Conservation (phyloP, 2,797 vertebrate species). For the Zonotrichia albicollis region DNA sequence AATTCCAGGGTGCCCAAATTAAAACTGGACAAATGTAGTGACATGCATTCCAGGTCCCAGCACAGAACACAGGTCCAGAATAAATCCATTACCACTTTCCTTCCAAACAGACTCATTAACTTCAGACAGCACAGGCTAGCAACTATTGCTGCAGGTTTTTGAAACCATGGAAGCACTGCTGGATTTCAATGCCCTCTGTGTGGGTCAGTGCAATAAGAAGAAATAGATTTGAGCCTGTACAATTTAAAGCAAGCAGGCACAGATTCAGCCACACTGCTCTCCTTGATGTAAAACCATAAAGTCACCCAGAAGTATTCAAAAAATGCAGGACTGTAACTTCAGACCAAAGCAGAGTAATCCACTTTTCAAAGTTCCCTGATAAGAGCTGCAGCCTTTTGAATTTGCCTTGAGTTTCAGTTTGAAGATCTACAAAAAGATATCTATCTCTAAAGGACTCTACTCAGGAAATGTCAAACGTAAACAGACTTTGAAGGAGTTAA, state of each 20-base stretch:
- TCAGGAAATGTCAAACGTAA: conserved; percentile 58
- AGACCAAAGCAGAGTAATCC: conserved; percentile 58
- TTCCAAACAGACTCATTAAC: neutral
- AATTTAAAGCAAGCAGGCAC: neutral
- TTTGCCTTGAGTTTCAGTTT: conserved; percentile 46
- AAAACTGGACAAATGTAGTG: neutral
- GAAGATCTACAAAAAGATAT: conserved; percentile 64
- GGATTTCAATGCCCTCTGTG: neutral
- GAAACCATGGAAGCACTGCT: neutral
- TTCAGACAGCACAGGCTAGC: neutral
- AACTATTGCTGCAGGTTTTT: neutral
- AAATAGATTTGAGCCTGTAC: neutral
- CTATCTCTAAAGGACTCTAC: conserved; percentile 38
- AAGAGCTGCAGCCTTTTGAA: conserved; percentile 55
- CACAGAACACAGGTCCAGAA: neutral
- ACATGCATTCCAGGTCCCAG: neutral
- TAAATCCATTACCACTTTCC: neutral
- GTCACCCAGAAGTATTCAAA: neutral
- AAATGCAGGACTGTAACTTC: conserved; percentile 38
- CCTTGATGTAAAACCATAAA: neutral
- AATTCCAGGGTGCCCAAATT: neutral
- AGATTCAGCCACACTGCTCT: neutral
- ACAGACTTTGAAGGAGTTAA: conserved; percentile 64
- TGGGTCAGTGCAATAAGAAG: neutral
- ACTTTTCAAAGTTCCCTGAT: conserved; percentile 60